Conservation (phyloP, 2,888 invertebrate species). For the Frankliniella fusca region DNA sequence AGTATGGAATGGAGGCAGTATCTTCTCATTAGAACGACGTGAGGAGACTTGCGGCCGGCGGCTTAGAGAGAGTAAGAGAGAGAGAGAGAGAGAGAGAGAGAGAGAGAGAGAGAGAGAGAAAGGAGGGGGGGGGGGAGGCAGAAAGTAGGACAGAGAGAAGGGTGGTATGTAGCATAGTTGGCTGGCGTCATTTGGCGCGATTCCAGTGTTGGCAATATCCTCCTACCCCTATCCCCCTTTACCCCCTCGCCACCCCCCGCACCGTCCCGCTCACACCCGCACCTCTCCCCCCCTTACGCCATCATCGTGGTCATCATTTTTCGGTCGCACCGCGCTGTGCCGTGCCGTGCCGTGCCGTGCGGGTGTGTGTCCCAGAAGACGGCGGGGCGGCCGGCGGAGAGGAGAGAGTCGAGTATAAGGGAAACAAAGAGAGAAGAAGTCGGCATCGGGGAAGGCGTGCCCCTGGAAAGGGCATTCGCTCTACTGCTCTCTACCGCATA, state of each 20-base stretch:
- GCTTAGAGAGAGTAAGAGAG: background rate
- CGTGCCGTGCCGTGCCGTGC: too few species aligned
- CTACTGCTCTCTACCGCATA: too few species aligned
- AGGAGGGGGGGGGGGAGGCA: background rate
- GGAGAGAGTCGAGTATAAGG: too few species aligned
- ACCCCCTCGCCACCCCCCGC: too few species aligned
- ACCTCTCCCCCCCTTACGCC: background rate
- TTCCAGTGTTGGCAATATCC: background rate
- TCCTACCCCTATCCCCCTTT: too few species aligned
- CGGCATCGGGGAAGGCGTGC: too few species aligned
- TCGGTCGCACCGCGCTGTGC: background rate
- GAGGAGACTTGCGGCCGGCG: background rate
- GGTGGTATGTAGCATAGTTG: background rate
- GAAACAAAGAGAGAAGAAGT: background rate
- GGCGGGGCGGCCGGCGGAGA: background rate
- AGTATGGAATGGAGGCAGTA: background rate
- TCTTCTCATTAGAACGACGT: background rate
- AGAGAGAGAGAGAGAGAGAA: background rate
- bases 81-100: conserved; percentile 1
- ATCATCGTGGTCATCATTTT: background rate
- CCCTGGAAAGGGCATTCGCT: too few species aligned
- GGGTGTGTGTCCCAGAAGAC: background rate
- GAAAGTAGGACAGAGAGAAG: background rate
- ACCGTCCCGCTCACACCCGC: too few species aligned
- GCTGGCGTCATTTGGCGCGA: background rate